phyloP scores from a whole-genome alignment of 1,140 invertebrate genomes.

The Leptinotarsa undecemlineata region DNA sequence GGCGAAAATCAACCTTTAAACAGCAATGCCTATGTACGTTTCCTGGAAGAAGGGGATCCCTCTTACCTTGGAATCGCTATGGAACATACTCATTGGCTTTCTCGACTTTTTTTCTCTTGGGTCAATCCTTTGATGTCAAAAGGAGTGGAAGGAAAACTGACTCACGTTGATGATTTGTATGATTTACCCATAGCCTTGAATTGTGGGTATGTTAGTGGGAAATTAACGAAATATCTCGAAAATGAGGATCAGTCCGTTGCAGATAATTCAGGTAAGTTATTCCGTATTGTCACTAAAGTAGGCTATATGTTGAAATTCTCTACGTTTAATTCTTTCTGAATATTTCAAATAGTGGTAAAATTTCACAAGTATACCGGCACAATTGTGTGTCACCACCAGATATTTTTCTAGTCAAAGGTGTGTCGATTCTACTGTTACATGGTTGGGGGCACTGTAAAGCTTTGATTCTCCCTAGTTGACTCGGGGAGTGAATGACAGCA shows the following conservation, averaged over 20 bases:
- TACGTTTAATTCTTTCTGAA: no score
- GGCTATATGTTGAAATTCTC: no score
- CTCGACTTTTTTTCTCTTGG: constrained; percentile 85
- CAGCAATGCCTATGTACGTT: constrained; percentile 61
- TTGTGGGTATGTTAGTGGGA: constrained; percentile 62
- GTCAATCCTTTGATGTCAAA: constrained; percentile 83
- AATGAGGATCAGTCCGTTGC: neutral
- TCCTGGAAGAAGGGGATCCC: constrained; percentile 69
- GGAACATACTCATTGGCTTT: constrained; percentile 71
- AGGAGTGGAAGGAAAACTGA: constrained; percentile 74
- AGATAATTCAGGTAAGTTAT: no score
- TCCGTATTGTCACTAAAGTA: no score
- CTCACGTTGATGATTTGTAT: constrained; percentile 80
- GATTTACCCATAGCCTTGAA: constrained; percentile 76
- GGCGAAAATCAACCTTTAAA: constrained; percentile 55
- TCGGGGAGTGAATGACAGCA: no score
- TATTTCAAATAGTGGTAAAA: no score
- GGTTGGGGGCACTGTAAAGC: no score
- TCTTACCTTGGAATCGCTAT: constrained; percentile 78
- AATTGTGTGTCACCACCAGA: no score
- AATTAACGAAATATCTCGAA: constrained; percentile 58
- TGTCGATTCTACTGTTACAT: no score
- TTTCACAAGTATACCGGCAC: no score
- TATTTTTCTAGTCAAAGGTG: no score
- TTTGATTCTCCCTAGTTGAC: no score